Evolutionary conservation across 1,140 invertebrate genomes (phyloP).

Genomic region (Nasonia giraulti): DNA sequence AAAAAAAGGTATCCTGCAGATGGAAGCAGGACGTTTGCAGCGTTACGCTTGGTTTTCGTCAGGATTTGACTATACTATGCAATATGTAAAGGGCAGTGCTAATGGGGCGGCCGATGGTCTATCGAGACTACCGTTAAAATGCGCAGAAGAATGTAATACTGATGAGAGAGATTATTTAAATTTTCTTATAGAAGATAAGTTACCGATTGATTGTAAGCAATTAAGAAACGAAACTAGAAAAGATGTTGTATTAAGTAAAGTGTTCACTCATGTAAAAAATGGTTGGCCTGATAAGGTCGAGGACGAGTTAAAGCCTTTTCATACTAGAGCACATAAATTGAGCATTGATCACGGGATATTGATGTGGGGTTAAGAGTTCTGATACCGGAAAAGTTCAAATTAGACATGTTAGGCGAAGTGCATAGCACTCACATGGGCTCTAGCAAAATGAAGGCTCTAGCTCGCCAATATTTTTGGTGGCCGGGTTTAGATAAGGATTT

Average conservation of each 20-base stretch:
- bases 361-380: constrained; percentile 57
- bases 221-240: constrained; percentile 50
- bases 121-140: constrained; percentile 57
- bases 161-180: constrained; percentile 54
- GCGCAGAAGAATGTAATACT: not conserved
- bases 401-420: not conserved
- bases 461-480: constrained; percentile 64
- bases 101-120: constrained; percentile 60
- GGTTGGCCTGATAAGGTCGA: constrained; percentile 47
- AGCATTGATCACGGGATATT: constrained; percentile 48
- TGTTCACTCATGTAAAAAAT: constrained; percentile 45
- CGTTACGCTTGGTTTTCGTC: too few relatives aligned
- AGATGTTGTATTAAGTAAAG: constrained; percentile 53
- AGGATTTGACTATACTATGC: too few relatives aligned
- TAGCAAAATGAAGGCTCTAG: constrained; percentile 60
- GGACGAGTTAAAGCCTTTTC: constrained; percentile 42
- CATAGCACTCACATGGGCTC: constrained; percentile 57
- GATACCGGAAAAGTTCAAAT: constrained; percentile 50
- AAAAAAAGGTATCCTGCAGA: too few relatives aligned
- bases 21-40: too few relatives aligned
- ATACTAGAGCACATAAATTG: constrained; percentile 34
- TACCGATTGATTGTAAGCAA: constrained; percentile 54
- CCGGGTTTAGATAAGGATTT: constrained; percentile 62
- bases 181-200: constrained; percentile 54
- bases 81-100: constrained; percentile 56